A percentile compares a stretch with the other conserved stretches of the same genome.
phyloP scores from a whole-genome alignment of 2,797 vertebrate species.

The Chelonia mydas region DNA sequence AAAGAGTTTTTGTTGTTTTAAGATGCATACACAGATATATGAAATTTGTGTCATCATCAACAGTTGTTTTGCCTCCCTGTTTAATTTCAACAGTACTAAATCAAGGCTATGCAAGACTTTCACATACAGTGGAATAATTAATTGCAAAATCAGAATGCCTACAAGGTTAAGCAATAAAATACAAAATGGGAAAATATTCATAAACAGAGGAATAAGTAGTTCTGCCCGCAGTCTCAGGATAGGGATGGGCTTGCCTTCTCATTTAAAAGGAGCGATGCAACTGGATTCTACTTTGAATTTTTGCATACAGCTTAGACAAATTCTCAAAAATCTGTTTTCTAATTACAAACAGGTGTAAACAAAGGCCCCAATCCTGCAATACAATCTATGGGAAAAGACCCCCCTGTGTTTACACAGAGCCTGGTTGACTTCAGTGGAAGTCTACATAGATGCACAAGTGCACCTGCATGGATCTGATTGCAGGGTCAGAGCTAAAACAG shows the following conservation, averaged over 20 bases:
- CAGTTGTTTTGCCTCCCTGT: slow-evolving; percentile 53
- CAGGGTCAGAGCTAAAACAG: neutral
- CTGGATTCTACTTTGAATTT: neutral
- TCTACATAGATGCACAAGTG: neutral
- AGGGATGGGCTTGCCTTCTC: neutral
- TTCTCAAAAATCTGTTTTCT: neutral
- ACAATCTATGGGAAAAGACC: neutral
- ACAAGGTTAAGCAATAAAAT: neutral
- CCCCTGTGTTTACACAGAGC: neutral
- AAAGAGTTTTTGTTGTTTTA: slow-evolving; percentile 52
- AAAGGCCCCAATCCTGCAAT: slow-evolving; percentile 7
- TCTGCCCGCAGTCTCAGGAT: neutral
- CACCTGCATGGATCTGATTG: neutral
- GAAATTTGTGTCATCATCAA: slow-evolving; percentile 66
- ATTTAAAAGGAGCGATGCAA: neutral
- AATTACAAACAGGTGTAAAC: slow-evolving; percentile 2
- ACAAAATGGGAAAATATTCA: neutral
- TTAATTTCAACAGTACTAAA: slow-evolving; percentile 65
- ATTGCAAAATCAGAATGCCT: neutral
- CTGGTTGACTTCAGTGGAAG: rapidly evolving
- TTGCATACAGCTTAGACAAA: neutral
- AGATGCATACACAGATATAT: slow-evolving; percentile 53
- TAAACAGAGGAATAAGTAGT: neutral
- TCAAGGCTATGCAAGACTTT: slow-evolving; percentile 40
- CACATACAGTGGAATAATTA: slow-evolving; percentile 49